Evolutionary conservation across 2,113 vertebrate species (phyloP), one percentile per base, ranked within the genome.

Genomic region (Pelvicachromis taeniatus): DNA sequence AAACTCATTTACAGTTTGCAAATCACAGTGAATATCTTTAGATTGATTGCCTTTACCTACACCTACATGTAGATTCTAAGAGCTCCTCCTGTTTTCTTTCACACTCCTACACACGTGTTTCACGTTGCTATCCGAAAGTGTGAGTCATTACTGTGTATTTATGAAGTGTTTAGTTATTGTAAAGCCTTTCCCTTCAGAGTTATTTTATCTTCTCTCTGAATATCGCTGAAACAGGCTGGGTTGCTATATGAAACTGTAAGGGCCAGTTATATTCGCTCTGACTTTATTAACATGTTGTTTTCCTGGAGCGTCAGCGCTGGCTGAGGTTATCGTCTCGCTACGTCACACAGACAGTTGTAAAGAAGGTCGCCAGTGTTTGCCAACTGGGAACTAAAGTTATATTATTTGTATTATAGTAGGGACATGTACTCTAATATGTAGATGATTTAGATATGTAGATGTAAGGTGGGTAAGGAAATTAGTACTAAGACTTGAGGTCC

Each of bases 141-240:
- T 86, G 90, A 92, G 70, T 94, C 87, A 93, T 89, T 89, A 50
- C 50, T 68, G 85, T 50, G 58, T 54, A 65, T 82, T 59, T 75
- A 87, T 68, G 7, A 31, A 84, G 58, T 40, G 33, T 83, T 87
- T 55, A 86, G 81, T 59, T 48, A 10, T 50, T 63, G 58, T 79
- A 81, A 84, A 87, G 68, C 65, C 9, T 31, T 81, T 83, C 52
- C 33, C 40, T 68, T 68, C 6, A 16, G 73, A 87, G 73, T 78
- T 35, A 63, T 88, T 80, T 90, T 65, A 35, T 35, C 50, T 26
- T 17, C 14, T 78, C 80, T 80, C 23, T 59, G 83, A 82, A 75
- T 54, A 33, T 77, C 33, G 59, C 7, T 29, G 58, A 56, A 23
- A 80, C 75, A 75, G 53, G 14, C 56, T 9, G 48, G 1, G 59